phyloP scores from a whole-genome alignment of 2,113 vertebrate species.

The Oncorhynchus keta region DNA sequence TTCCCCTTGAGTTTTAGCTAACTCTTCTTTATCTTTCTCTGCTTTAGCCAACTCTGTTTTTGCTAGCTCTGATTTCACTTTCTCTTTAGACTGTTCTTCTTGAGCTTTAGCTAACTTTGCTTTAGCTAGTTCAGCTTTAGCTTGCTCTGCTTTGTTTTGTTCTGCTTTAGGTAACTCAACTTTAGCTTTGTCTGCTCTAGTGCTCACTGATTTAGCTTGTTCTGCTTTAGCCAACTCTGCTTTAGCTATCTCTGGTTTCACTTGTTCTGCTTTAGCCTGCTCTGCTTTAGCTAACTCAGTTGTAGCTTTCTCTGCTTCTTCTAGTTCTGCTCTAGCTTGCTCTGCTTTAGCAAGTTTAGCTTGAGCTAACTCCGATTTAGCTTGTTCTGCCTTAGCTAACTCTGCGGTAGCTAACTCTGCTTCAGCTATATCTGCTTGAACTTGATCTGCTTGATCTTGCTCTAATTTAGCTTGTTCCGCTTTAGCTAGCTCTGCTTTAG shows the following conservation, averaged over 20 bases:
- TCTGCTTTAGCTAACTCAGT: no score
- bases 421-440: slow-evolving; percentile 47
- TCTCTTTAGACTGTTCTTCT: slow-evolving; percentile 5
- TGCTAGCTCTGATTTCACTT: slow-evolving; percentile 3
- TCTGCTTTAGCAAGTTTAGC: slow-evolving; percentile 51
- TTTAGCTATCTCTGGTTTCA: no score
- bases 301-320: no score
- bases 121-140: neutral
- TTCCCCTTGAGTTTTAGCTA: slow-evolving; percentile 13
- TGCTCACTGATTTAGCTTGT: no score
- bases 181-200: neutral
- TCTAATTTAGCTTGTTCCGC: slow-evolving; percentile 27
- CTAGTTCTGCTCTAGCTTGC: neutral
- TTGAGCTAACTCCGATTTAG: slow-evolving; percentile 56
- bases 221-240: no score
- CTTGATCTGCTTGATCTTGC: slow-evolving; percentile 15
- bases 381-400: slow-evolving; percentile 45
- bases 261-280: no score
- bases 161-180: neutral
- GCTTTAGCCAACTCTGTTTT: slow-evolving; percentile 21
- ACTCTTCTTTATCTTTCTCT: neutral
- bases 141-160: slow-evolving; percentile 1
- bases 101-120: neutral
- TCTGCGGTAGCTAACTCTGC: slow-evolving; percentile 58
- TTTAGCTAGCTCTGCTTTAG: slow-evolving; percentile 11